Percentiles rank a stretch among this genome's conserved stretches.
Conservation (phyloP, 1,140 invertebrate species). For the Ceratina australensis region DNA sequence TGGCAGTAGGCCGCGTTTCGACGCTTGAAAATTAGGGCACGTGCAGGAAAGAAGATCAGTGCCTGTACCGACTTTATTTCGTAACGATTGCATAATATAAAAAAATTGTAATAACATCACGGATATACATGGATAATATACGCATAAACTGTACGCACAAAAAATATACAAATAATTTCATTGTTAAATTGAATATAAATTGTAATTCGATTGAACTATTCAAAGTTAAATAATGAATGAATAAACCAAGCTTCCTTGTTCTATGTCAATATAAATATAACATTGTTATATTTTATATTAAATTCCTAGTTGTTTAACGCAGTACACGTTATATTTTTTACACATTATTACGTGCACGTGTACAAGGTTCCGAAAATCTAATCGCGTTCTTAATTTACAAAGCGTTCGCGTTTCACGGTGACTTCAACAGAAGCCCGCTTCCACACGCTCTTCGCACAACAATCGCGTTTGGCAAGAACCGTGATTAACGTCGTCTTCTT, state of each 20-base stretch:
- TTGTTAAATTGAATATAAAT: too few species aligned
- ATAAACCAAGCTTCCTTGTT: too few species aligned
- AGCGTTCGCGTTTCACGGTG: not conserved
- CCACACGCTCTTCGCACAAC: not conserved
- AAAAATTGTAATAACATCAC: too few species aligned
- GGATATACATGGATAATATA: too few species aligned
- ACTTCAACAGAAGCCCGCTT: not conserved
- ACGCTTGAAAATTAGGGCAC: not conserved
- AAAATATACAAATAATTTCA: too few species aligned
- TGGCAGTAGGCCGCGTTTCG: not conserved
- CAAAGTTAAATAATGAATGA: too few species aligned
- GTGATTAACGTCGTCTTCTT: slow-evolving; percentile 2
- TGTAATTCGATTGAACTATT: too few species aligned
- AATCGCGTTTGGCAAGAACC: not conserved
- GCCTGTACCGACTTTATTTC: not conserved
- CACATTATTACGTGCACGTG: not conserved
- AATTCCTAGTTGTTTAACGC: too few species aligned
- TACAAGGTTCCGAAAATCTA: not conserved
- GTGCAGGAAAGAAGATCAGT: not conserved
- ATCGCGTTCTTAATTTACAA: not conserved
- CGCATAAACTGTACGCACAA: too few species aligned
- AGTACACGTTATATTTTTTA: not conserved
- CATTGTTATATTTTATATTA: too few species aligned
- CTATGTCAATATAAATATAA: too few species aligned
- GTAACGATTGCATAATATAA: too few species aligned